These are phyloP conservation scores for Bryconaethiops microstoma DNA, from an alignment of 2,797 vertebrate genomes.

Conservation along the genomic window DNA sequence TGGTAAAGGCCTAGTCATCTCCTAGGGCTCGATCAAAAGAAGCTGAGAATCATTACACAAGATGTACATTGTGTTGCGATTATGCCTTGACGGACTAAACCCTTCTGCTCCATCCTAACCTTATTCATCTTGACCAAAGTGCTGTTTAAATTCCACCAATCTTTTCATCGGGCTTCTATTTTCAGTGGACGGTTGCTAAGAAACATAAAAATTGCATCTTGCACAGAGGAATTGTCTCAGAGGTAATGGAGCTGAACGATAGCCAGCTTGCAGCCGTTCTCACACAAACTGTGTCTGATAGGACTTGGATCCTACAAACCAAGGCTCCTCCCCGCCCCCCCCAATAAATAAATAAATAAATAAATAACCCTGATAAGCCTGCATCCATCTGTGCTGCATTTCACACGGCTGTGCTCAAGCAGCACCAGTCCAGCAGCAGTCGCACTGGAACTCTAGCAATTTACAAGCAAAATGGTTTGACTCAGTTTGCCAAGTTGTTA, in stretches of 20 bases:
- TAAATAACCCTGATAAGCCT: conserved; percentile 14
- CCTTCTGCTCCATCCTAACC: background rate
- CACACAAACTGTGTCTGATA: background rate
- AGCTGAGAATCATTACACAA: conserved; percentile 2
- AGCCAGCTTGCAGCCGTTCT: background rate
- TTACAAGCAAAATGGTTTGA: too few species aligned
- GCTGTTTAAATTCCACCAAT: background rate
- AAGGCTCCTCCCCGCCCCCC: background rate
- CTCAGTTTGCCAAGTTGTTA: too few species aligned
- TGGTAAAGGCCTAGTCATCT: background rate
- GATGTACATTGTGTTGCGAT: background rate
- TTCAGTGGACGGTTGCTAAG: conserved; percentile 58
- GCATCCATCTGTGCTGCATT: conserved; percentile 60
- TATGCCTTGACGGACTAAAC: background rate
- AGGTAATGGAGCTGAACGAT: conserved; percentile 29
- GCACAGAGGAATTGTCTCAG: conserved; percentile 26
- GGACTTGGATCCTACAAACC: background rate
- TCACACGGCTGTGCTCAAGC: conserved; percentile 14
- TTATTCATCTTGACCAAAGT: background rate
- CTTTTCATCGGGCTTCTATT: background rate
- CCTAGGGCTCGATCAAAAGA: background rate
- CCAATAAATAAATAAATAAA: too few species aligned
- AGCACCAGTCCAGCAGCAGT: background rate
- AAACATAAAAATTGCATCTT: conserved; percentile 50
- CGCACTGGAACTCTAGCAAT: too few species aligned